Base-by-base conservation (phyloP, 2,797 vertebrate genomes). In the Synaphobranchus kaupii region DNA sequence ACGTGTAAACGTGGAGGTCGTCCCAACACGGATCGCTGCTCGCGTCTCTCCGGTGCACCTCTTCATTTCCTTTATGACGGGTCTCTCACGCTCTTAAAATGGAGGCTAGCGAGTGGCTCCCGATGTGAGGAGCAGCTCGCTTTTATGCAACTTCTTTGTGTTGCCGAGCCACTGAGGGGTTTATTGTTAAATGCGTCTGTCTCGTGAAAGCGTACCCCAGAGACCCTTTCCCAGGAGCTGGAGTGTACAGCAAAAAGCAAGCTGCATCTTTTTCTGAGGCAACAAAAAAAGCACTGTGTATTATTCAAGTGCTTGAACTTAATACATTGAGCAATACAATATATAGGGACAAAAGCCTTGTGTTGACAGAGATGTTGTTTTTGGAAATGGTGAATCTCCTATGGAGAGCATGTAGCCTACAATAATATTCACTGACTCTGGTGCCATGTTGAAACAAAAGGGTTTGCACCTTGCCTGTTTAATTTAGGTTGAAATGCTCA, bases 271-370 rank as follows among this genome's bases (percentile, higher is more conserved):
- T 48, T 39, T 39, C 31, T 28, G 8, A 7, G 82, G 87, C 90
- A 50, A 31, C 25, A 39, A 89, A 91, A 88, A 91, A 88, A 90
- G 66, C 88, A 89, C 89, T 91, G 92, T 86, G 80, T 78, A 73
- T 68, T 13, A 83, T 87, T 44, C 89, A 91, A 89, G 91, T 85
- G 90, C 84, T 88, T 87, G 90, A 92, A 85, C 81, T 89, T 94
- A 91, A 91, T 91, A 90, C 93, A 92, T 91, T 63, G 86, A 94
- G 94, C 94, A 93, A 94, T 93, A 94, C 56, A 44, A 86, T 86
- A 31, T 90, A 88, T 89, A 88, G 89, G 31, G 89, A 90, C 88
- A 90, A 89, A 66, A 84, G 87, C 66, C 89, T 84, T 86, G 78
- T 85, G 84, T 85, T 52, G 34, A 31, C 80, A 85, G 52, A 52